Conservation (phyloP, 2,797 vertebrate genomes). For the Etheostoma nigrum region DNA sequence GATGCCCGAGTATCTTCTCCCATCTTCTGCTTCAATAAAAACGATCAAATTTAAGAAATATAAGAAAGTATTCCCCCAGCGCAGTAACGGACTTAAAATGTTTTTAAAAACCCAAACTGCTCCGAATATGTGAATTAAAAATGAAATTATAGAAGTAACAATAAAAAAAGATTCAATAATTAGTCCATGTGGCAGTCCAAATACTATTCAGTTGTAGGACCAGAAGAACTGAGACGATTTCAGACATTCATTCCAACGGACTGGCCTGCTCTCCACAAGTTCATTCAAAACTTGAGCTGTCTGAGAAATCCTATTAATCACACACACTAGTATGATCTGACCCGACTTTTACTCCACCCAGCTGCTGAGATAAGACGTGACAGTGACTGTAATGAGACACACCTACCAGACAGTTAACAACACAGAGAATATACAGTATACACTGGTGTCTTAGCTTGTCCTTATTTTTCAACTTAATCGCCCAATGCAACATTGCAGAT, state of each 20-base stretch:
- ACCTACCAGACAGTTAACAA: neutral
- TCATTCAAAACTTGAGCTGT: slow-evolving; percentile 26
- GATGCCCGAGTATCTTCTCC: neutral
- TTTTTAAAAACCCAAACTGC: neutral
- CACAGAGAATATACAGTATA: neutral
- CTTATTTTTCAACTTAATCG: neutral
- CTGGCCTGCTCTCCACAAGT: slow-evolving; percentile 16
- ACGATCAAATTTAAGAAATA: neutral
- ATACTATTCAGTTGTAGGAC: neutral
- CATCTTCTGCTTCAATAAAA: slow-evolving; percentile 45
- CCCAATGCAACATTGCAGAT: neutral
- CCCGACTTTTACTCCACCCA: slow-evolving; percentile 64
- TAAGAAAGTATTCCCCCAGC: neutral
- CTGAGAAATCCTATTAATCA: slow-evolving; percentile 32
- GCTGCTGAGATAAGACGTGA: slow-evolving; percentile 52
- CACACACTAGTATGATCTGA: neutral
- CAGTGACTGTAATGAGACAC: neutral
- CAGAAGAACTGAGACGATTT: neutral
- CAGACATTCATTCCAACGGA: slow-evolving; percentile 9
- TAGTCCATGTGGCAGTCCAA: neutral
- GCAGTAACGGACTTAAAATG: neutral
- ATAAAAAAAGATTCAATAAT: accelerated
- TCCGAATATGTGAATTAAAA: neutral
- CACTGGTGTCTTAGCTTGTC: neutral
- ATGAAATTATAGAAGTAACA: neutral